Conservation (phyloP, 2,113 vertebrate species). For the Rynchops niger region DNA sequence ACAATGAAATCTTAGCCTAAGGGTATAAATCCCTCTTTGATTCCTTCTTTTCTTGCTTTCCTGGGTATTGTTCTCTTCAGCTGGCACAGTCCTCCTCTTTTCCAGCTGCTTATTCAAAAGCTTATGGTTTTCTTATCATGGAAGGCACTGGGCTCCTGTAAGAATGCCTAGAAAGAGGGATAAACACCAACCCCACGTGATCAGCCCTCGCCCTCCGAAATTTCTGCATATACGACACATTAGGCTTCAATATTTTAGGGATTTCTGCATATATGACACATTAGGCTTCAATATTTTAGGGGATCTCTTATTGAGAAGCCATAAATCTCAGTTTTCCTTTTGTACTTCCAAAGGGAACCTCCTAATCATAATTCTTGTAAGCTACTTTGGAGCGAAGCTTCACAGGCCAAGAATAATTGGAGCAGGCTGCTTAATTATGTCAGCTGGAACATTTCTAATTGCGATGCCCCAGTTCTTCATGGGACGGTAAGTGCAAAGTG, state of each 20-base stretch:
- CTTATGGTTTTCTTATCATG: background rate
- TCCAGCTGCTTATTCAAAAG: background rate
- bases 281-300: background rate
- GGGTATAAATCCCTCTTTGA: background rate
- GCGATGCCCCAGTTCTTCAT: slow-evolving; percentile 93
- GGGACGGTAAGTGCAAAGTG: slow-evolving; percentile 79
- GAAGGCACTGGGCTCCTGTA: background rate
- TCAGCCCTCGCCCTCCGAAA: background rate
- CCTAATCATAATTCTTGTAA: slow-evolving; percentile 90
- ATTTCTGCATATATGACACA: fast-evolving
- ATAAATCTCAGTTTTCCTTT: slow-evolving; percentile 12
- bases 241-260: background rate
- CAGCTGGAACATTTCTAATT: slow-evolving; percentile 88
- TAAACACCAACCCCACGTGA: background rate
- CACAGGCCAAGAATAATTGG: slow-evolving; percentile 93
- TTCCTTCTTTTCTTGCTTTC: background rate
- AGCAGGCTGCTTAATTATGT: slow-evolving; percentile 89
- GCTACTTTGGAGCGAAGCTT: slow-evolving; percentile 92
- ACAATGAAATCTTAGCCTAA: background rate
- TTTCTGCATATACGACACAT: fast-evolving
- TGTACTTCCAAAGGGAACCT: slow-evolving; percentile 84
- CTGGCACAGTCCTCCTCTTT: background rate
- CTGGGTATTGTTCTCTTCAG: background rate
- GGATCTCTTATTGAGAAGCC: background rate
- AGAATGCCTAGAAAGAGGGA: background rate